These are phyloP conservation scores for Osmerus mordax DNA, from an alignment of 2,113 vertebrate species.

Conservation along the genomic window DNA sequence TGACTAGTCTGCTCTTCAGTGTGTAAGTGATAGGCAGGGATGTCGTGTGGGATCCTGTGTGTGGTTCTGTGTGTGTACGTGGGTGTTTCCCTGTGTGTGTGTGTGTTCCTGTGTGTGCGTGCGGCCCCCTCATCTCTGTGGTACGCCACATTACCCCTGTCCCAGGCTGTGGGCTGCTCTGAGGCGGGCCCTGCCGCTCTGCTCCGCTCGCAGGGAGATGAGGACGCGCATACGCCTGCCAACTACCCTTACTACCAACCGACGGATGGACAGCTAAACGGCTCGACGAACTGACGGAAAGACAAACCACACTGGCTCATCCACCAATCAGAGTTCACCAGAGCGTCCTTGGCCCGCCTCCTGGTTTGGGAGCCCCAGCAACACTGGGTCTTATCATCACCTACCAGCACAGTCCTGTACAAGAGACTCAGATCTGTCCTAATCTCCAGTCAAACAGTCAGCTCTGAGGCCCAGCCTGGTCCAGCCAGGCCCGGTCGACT, in stretches of 20 bases:
- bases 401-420: conserved; percentile 59
- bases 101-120: not conserved
- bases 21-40: not conserved
- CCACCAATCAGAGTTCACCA: no score
- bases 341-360: no score
- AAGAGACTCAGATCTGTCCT: conserved; percentile 61
- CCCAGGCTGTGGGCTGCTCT: conserved; percentile 26
- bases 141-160: conserved; percentile 36
- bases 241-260: conserved; percentile 15
- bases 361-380: conserved; percentile 22
- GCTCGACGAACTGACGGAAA: not conserved
- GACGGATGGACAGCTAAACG: not conserved
- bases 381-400: conserved; percentile 61
- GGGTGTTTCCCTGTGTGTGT: not conserved
- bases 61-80: not conserved
- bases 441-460: conserved; percentile 70
- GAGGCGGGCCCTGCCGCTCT: conserved; percentile 2
- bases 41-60: no score
- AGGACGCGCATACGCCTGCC: not conserved
- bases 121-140: conserved; percentile 19
- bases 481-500: no score
- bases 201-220: conserved; percentile 30
- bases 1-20: not conserved
- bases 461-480: no score
- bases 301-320: no score